Conservation (phyloP, 2,113 vertebrate species). For the Trematomus loennbergii region DNA sequence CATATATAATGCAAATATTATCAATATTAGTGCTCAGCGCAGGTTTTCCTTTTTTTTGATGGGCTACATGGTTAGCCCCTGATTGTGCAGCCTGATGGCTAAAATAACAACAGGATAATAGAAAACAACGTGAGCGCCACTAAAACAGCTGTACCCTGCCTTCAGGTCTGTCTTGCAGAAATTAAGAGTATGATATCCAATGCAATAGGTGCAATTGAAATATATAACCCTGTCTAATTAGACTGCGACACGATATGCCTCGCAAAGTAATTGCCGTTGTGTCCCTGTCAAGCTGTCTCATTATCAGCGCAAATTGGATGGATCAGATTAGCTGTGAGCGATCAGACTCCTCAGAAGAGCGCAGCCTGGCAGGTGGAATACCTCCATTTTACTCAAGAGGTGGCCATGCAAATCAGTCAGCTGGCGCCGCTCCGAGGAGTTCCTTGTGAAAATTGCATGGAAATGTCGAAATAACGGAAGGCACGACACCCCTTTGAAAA, state of each 20-base stretch:
- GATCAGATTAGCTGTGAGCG: slow-evolving; percentile 48
- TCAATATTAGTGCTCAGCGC: too few species aligned
- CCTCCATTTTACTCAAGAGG: slow-evolving; percentile 44
- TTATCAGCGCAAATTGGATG: slow-evolving; percentile 76
- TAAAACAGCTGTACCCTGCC: slow-evolving; percentile 13
- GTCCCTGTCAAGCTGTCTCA: slow-evolving; percentile 77
- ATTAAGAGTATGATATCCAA: slow-evolving; percentile 54
- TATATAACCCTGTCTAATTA: slow-evolving; percentile 76
- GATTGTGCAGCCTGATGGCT: too few species aligned
- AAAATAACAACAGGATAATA: slow-evolving; percentile 17
- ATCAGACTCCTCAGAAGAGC: slow-evolving; percentile 65
- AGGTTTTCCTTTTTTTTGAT: too few species aligned
- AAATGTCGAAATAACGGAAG: slow-evolving; percentile 65
- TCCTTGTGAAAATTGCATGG: slow-evolving; percentile 66
- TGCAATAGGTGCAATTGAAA: slow-evolving; percentile 67
- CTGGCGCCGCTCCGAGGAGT: slow-evolving; percentile 51
- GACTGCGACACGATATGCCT: slow-evolving; percentile 59
- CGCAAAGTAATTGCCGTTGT: slow-evolving; percentile 72
- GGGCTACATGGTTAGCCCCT: too few species aligned
- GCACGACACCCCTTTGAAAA: slow-evolving; percentile 70
- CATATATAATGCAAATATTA: too few species aligned
- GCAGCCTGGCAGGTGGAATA: slow-evolving; percentile 57
- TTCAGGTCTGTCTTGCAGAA: slow-evolving; percentile 18
- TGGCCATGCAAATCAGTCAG: slow-evolving; percentile 71
- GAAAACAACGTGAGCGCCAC: slow-evolving; percentile 11